Evolutionary conservation across 2,888 invertebrate genomes (phyloP).

Genomic region (Trypoxylon attenuatum): DNA sequence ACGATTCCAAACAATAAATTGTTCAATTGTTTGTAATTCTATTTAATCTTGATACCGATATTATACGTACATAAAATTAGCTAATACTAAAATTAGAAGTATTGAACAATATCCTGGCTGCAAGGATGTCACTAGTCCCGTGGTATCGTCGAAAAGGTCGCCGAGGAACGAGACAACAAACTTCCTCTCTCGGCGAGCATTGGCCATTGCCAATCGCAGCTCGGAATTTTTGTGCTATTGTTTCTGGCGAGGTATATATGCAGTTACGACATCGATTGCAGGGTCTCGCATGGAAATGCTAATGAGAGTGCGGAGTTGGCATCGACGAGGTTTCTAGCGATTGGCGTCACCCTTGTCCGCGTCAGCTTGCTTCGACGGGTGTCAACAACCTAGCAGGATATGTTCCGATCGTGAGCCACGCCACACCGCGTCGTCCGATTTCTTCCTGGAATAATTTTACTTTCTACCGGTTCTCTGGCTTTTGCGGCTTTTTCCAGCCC

Average conservation of each 20-base stretch:
- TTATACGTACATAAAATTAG: no score
- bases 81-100: no score
- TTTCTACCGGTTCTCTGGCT: conserved; percentile 18
- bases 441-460: conserved; percentile 23
- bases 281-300: conserved; percentile 40
- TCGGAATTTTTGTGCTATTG: conserved; percentile 11
- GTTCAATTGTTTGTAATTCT: no score
- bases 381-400: conserved; percentile 46
- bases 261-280: conserved; percentile 50
- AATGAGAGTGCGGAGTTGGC: conserved; percentile 44
- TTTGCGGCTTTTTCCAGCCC: neutral
- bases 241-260: conserved; percentile 17
- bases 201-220: neutral
- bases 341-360: conserved; percentile 36
- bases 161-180: no score
- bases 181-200: conserved; percentile 3
- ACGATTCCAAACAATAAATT: no score
- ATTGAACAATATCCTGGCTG: no score
- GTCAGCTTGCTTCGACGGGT: conserved; percentile 27
- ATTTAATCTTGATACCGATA: no score
- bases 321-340: conserved; percentile 43
- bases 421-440: conserved; percentile 11
- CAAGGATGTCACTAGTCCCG: no score
- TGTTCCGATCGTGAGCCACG: neutral
- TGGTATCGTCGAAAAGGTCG: no score